A percentile compares a stretch with the other conserved stretches of the same genome.
Conservation (phyloP, 2,113 vertebrate species). For the Aegotheles bennettii region DNA sequence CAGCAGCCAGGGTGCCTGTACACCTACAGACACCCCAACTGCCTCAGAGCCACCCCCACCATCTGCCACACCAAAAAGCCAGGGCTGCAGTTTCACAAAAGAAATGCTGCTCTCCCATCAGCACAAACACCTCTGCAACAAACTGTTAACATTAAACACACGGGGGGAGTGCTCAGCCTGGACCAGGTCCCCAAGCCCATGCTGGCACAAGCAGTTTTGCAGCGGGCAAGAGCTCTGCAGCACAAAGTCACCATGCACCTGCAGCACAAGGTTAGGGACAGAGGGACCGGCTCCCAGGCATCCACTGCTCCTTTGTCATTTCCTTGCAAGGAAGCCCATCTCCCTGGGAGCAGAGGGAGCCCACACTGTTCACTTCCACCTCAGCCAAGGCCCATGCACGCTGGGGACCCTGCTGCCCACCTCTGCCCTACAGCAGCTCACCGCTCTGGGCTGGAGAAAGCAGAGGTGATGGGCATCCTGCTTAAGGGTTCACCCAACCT, state of each 20-base stretch:
- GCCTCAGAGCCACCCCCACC: not conserved
- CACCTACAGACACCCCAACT: not conserved
- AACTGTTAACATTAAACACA: fast-evolving
- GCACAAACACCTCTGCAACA: not conserved
- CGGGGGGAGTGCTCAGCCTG: not conserved
- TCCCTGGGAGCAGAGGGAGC: not conserved
- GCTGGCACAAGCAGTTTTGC: not conserved
- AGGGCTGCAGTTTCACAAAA: not conserved
- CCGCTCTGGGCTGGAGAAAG: not conserved
- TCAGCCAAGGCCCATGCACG: fast-evolving
- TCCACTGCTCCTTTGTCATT: not conserved
- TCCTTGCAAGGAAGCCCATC: too few relatives aligned
- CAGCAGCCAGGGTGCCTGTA: too few relatives aligned
- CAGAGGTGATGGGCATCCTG: not conserved
- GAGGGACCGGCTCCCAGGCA: fast-evolving
- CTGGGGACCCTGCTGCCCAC: fast-evolving
- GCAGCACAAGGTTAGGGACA: not conserved
- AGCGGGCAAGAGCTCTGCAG: not conserved
- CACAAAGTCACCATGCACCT: fast-evolving
- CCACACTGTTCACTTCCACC: not conserved
- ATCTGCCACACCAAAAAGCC: not conserved
- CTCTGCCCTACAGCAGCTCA: not conserved
- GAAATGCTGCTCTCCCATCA: not conserved
- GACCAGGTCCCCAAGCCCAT: not conserved
- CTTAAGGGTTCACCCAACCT: not conserved